Conservation (phyloP, 2,888 invertebrate species). For the Metacarcinus magister region DNA sequence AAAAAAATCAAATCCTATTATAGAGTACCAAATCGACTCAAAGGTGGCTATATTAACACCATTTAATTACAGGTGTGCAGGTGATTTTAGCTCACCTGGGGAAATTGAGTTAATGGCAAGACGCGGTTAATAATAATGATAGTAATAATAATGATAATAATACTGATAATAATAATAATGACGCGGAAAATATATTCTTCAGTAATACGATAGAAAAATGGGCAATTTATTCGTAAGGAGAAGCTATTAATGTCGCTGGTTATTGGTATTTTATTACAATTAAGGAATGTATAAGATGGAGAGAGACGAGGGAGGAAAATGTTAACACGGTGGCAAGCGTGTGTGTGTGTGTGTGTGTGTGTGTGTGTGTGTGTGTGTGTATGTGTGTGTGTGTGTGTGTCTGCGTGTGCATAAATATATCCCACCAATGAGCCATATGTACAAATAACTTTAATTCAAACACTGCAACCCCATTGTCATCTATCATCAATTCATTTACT, state of each 20-base stretch:
- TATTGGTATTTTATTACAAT: conserved; percentile 19
- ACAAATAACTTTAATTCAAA: conserved; percentile 36
- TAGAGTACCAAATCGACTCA: not conserved
- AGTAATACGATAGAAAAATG: not conserved
- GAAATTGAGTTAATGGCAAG: too few species aligned
- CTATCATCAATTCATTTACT: not conserved
- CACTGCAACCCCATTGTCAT: not conserved
- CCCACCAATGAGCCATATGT: not conserved
- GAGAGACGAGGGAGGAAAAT: not conserved
- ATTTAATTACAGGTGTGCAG: too few species aligned
- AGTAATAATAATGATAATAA: not conserved
- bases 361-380: conserved; percentile 48
- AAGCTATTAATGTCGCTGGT: not conserved
- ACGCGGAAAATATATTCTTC: not conserved
- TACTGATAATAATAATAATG: not conserved
- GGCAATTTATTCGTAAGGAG: not conserved
- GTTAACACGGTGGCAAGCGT: not conserved
- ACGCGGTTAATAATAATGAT: not conserved
- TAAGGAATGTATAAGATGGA: not conserved
- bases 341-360: conserved; percentile 16
- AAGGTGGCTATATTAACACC: not conserved
- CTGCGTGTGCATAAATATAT: not conserved
- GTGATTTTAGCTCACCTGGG: too few species aligned
- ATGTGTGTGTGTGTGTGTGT: not conserved
- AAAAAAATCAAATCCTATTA: not conserved